phyloP scores from a whole-genome alignment of 2,113 vertebrate genomes.

The Leptobrachium leishanense region DNA sequence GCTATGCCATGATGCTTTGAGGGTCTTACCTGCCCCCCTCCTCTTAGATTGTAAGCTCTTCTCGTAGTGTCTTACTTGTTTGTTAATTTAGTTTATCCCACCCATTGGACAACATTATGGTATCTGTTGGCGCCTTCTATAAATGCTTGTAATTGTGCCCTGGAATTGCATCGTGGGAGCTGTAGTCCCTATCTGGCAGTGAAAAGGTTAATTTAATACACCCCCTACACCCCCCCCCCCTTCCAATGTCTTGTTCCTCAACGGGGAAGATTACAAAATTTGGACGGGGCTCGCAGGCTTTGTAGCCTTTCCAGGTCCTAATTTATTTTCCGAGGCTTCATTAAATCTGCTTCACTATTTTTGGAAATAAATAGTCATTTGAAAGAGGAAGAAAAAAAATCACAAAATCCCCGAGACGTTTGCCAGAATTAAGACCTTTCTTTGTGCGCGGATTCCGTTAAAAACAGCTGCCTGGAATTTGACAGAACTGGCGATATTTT shows the following conservation, averaged over 20 bases:
- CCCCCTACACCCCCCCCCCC: not conserved
- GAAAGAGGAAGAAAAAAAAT: too few species aligned
- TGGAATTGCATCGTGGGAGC: too few species aligned
- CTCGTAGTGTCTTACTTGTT: too few species aligned
- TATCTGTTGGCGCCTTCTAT: too few species aligned
- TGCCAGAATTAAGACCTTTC: conserved; percentile 44
- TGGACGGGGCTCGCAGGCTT: conserved; percentile 2
- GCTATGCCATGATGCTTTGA: too few species aligned
- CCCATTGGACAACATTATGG: too few species aligned
- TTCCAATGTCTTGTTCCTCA: not conserved
- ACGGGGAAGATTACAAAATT: conserved; percentile 27
- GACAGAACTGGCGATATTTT: conserved; percentile 18
- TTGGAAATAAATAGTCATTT: conserved; percentile 45
- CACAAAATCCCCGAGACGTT: not conserved
- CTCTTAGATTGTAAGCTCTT: too few species aligned
- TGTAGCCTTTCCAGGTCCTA: conserved; percentile 36
- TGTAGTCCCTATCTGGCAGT: too few species aligned
- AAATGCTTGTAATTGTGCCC: too few species aligned
- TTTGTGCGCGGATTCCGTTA: conserved; percentile 41
- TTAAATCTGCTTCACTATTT: conserved; percentile 40
- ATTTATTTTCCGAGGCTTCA: conserved; percentile 45
- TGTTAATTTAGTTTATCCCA: too few species aligned
- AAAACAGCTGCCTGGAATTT: conserved; percentile 44
- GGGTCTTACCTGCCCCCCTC: too few species aligned
- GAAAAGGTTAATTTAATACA: not conserved